Conservation (phyloP, 2,113 vertebrate species). For the Stegastes partitus region DNA sequence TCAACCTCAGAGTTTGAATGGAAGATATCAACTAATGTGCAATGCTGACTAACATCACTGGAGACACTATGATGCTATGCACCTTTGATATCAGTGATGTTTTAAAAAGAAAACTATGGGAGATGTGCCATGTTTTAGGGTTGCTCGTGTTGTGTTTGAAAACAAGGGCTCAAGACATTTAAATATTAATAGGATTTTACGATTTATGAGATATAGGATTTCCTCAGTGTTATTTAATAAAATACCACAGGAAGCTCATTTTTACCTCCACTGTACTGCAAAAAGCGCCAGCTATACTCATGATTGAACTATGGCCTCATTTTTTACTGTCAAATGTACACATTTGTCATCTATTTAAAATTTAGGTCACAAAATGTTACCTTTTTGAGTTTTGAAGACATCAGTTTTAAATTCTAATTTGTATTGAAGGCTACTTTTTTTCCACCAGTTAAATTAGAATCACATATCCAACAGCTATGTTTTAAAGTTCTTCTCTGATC, state of each 20-base stretch:
- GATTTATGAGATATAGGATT: neutral
- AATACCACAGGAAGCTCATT: neutral
- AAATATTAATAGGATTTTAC: neutral
- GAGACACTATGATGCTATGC: neutral
- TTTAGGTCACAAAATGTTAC: too few relatives aligned
- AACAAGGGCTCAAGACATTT: constrained; percentile 34
- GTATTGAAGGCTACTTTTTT: too few relatives aligned
- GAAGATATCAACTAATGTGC: constrained; percentile 3
- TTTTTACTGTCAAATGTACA: neutral
- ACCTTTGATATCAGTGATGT: constrained; percentile 6
- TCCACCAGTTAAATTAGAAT: too few relatives aligned
- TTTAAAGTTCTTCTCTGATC: too few relatives aligned
- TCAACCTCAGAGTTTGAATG: constrained; percentile 4
- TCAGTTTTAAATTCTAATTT: too few relatives aligned
- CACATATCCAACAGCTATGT: too few relatives aligned
- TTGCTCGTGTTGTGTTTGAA: neutral
- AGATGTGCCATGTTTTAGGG: neutral
- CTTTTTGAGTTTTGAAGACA: too few relatives aligned
- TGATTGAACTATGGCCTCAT: neutral
- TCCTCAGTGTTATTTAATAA: neutral
- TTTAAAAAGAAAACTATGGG: constrained; percentile 15
- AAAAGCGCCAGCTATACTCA: neutral
- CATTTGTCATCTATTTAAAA: neutral
- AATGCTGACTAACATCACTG: constrained; percentile 6
- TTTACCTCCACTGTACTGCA: neutral